Conservation (phyloP, 2,113 vertebrate genomes). For the Panthera tigris region DNA sequence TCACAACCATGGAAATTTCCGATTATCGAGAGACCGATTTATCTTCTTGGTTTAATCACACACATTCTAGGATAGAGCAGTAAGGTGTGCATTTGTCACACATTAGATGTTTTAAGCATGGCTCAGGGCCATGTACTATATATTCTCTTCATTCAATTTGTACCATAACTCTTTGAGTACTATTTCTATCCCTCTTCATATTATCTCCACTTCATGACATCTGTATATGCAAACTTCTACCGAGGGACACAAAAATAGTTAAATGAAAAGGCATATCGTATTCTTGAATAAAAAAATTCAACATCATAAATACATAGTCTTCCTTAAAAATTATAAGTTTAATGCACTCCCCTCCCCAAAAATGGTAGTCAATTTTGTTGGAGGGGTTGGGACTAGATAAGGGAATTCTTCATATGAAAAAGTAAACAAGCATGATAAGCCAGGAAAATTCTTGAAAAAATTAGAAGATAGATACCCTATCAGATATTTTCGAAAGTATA, state of each 20-base stretch:
- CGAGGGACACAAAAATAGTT: neutral
- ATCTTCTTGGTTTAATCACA: constrained; percentile 62
- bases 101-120: neutral
- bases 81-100: constrained; percentile 48
- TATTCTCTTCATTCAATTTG: neutral
- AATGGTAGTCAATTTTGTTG: neutral
- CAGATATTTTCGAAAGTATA: neutral
- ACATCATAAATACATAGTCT: neutral
- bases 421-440: neutral
- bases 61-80: constrained; percentile 20
- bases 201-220: neutral
- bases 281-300: neutral
- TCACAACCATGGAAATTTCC: constrained; percentile 61
- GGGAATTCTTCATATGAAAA: neutral
- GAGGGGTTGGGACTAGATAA: neutral
- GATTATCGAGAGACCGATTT: constrained; percentile 32
- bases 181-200: neutral
- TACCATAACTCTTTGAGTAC: neutral
- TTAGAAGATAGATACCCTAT: neutral
- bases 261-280: neutral
- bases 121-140: neutral
- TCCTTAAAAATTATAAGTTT: neutral
- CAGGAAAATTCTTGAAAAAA: constrained; percentile 31
- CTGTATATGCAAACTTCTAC: neutral
- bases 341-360: neutral